Evolutionary conservation across 2,113 vertebrate species (phyloP), one percentile per base, ranked within the genome.

Genomic region (Lepus americanus): DNA sequence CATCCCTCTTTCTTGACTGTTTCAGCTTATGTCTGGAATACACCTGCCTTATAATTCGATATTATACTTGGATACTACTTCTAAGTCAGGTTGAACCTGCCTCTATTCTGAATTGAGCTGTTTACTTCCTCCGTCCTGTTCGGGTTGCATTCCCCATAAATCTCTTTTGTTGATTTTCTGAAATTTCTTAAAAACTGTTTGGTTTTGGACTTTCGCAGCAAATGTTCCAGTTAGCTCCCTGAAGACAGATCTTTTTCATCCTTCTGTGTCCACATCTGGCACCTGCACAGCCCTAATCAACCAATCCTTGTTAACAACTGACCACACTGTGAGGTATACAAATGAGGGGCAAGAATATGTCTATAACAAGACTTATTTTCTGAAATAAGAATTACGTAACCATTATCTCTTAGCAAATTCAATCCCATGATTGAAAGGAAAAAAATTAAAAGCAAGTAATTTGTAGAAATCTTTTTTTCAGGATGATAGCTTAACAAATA

Each of bases 341-440:
- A 94, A 61, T 16, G 49, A 73, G 51, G 36, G 39, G 63, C 36
- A 76, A 74, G 53, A 72, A 74, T 67, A 83, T 83, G 49, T 89
- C 31, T 80, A 25, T 44, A 87, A 61, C 74, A 59, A 44, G 70
- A 84, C 63, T 69, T 84, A 13, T 78, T 91, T 87, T 87, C 55
- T 82, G 20, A 94, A 83, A 55, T 72, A 92, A 73, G 53, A 22
- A 82, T 77, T 53, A 70, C 31, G 13, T 63, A 63, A 74, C 36
- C 31, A 74, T n/a, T 70, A 92, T 92, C 76, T 51, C 33, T 83
- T 64, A 66, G 39, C 76, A 94, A 94, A 72, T 66, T 72, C 72
- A 81, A 14, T 53, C 13, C 49, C 70, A 74, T 90, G 74, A 49
- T n/a, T 80, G 19, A 90, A 85, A 70, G 67, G 11, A 29, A 92